These are phyloP conservation scores for Pseudococcus viburni DNA, from an alignment of 2,888 invertebrate genomes.

Conservation along the genomic window DNA sequence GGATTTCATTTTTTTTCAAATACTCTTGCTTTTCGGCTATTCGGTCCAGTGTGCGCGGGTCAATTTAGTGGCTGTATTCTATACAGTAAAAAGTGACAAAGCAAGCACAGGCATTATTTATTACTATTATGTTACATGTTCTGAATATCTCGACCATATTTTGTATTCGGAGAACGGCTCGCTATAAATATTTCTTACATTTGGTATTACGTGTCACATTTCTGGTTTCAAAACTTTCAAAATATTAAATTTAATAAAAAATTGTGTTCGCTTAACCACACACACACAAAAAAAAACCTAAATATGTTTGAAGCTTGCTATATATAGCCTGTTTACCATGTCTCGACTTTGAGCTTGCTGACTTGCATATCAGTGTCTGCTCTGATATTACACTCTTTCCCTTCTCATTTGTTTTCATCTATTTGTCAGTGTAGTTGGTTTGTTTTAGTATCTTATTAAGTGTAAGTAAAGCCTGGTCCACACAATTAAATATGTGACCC, in stretches of 20 bases:
- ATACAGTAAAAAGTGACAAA: constrained; percentile 59
- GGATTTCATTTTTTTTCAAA: too few species aligned
- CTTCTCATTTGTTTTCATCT: too few species aligned
- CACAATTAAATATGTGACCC: too few species aligned
- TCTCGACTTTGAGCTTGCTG: background rate
- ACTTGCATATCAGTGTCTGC: too few species aligned
- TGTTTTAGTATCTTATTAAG: too few species aligned
- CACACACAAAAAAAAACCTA: constrained; percentile 23
- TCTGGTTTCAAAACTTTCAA: constrained; percentile 63
- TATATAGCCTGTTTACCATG: constrained; percentile 25
- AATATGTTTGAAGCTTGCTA: constrained; percentile 33
- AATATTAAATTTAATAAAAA: constrained; percentile 64
- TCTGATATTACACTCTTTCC: too few species aligned
- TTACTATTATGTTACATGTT: constrained; percentile 65
- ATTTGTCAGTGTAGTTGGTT: too few species aligned
- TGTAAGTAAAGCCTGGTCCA: too few species aligned
- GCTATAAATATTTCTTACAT: constrained; percentile 64
- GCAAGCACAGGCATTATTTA: constrained; percentile 62
- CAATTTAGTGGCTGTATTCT: constrained; percentile 49
- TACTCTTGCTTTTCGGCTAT: too few species aligned
- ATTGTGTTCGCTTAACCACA: constrained; percentile 49
- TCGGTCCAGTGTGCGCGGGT: too few species aligned
- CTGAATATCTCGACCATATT: constrained; percentile 62
- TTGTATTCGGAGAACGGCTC: constrained; percentile 59
- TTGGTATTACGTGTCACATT: constrained; percentile 64